These are phyloP conservation scores for Acipenser oxyrinchus DNA, from an alignment of 2,797 vertebrate genomes.

Conservation along the genomic window DNA sequence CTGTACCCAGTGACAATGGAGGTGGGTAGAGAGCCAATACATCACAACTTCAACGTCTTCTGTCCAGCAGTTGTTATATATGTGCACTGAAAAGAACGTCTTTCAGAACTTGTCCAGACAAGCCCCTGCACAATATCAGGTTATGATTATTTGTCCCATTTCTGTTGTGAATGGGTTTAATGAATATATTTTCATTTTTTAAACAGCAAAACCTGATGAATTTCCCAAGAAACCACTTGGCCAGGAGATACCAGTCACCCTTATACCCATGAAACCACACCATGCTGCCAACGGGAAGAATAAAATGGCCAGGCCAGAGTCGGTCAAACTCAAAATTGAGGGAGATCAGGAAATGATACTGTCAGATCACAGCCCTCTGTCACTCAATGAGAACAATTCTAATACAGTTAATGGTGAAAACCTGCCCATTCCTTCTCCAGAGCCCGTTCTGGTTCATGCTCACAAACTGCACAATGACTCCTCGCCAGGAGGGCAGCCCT, in stretches of 20 bases:
- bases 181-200: slow-evolving; percentile 10
- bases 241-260: slow-evolving; percentile 64
- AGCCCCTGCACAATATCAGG: neutral
- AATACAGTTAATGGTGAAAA: slow-evolving; percentile 17
- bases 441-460: slow-evolving; percentile 30
- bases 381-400: slow-evolving; percentile 26
- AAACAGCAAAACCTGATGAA: slow-evolving; percentile 79
- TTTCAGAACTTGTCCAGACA: neutral
- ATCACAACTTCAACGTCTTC: neutral
- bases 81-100: too few species aligned
- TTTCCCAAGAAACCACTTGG: slow-evolving; percentile 75
- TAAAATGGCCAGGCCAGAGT: slow-evolving; percentile 21
- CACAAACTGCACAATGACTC: slow-evolving; percentile 20
- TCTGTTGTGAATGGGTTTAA: neutral
- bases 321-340: slow-evolving; percentile 18
- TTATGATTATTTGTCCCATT: neutral
- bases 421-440: slow-evolving; percentile 30
- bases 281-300: slow-evolving; percentile 45
- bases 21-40: too few species aligned
- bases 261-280: slow-evolving; percentile 44
- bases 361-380: slow-evolving; percentile 26
- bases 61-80: neutral
- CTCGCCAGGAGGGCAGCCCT: slow-evolving; percentile 26
- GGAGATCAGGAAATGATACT: slow-evolving; percentile 23
- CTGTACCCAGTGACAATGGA: neutral